Base-by-base conservation (phyloP, 2,888 invertebrate genomes). In the Ormyrus pomaceus region DNA sequence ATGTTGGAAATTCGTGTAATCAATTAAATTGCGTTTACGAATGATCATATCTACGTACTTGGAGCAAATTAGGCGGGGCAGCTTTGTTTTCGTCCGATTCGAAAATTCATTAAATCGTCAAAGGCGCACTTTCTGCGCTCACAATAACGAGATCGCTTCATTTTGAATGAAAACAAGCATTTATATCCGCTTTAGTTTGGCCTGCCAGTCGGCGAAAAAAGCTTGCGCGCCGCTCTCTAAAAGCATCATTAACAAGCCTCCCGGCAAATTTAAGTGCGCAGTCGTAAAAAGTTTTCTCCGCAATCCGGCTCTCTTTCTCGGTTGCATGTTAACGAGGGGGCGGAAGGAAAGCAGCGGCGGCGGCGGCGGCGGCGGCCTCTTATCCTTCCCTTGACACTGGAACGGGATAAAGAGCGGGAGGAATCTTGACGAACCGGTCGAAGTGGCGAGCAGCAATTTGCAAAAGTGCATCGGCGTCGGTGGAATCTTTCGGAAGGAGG, bases 361-460 rank as follows among this genome's bases (percentile, higher is more conserved):
- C 19, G 19, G 69, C 62, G 61, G 55, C 64, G 48, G 61, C 56
- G 13, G n/a, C 53, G n/a, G 10, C 48, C 68, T n/a, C 6, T 61
- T 45, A 19, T 61, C 66, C 62, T 61, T 58, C 50, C 53, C 74
- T 69, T 64, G 74, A 59, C 64, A 74, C 62, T 69, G 69, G 56
- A 62, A 74, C 73, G 8, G 34, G 19, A 55, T 6, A 55, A 45
- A 51, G 46, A 5, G 64, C 10, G 51, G 46, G 79, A 74, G 81
- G 78, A 82, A 83, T 82, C 83, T 70, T 59, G 81, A 76, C 74
- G 65, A 82, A 82, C 83, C 81, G 77, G 83, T 83, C 83, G 79
- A 80, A 79, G 70, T 74, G 69, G 81, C 82, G 79, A 85, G 56
- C 61, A 72, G 84, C 84, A 87, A 87, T 87, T 86, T 87, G 80